Base-by-base conservation (phyloP, 2,888 invertebrate species). In the Empis livida region DNA sequence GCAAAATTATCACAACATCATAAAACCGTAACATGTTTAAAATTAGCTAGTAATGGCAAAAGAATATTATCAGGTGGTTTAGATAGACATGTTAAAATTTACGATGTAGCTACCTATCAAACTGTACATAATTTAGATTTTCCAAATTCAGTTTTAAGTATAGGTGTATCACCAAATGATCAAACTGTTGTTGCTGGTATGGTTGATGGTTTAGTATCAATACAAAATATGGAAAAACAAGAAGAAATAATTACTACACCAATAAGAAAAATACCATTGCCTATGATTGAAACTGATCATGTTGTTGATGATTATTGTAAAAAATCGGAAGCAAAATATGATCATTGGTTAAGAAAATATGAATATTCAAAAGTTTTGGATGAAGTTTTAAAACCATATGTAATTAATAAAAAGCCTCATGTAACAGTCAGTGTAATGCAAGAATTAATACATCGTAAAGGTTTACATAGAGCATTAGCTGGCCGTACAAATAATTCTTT, bases 31-130 rank as follows among this genome's bases (percentile, higher is more conserved):
- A 97, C 94, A 0, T 84, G 87, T 54, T 65, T 97, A 43, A 74
- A 80, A 54, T 75, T 95, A 51, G 88, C 88, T 20, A 84, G 84
- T 40, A 80, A 87, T 60, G 85, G 86, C 20, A 84, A 80, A 53
- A 77, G 90, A 59, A 73, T 97, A 16, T 67, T 96, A 57, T 93
- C 95, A 0, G 91, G 86, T 1, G 90, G 93, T 4, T 73, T 97
- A 47, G 97, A 99, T 67, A 80, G 90, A 53, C 92, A 93, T 71
- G 85, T 95, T 0, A 95, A 94, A 71, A 79, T 96, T 54, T 93
- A 91, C 67, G 94, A 95, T 63, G 75, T 89, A 30, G 77, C 82
- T 30, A 84, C 84, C 3, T 95, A 89, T 64, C 84, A 88, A 71
- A 79, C 83, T 4, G 84, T 94, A 2, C 90, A 95, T 60, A 89